Conservation (phyloP, 2,797 vertebrate genomes). For the Sciurus vulgaris region DNA sequence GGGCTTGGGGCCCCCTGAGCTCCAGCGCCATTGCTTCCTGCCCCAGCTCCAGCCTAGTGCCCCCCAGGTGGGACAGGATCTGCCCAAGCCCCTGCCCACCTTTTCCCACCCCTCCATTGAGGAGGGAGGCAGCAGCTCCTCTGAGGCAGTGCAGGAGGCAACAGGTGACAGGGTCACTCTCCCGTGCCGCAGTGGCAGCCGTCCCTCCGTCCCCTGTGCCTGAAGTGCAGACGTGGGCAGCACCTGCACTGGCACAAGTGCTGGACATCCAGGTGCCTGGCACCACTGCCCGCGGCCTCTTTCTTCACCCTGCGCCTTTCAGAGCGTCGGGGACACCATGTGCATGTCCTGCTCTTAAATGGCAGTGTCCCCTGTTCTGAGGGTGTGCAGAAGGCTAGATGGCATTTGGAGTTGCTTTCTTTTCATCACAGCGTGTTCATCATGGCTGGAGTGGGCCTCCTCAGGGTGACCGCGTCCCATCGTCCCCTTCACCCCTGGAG, state of each 20-base stretch:
- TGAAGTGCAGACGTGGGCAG: neutral
- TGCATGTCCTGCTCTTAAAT: neutral
- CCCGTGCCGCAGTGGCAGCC: accelerated
- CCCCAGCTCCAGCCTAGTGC: neutral
- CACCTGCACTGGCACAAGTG: neutral
- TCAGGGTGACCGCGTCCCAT: accelerated
- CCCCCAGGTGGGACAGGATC: too few relatives aligned
- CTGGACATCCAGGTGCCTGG: neutral
- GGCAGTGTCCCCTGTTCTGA: neutral
- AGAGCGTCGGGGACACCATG: neutral
- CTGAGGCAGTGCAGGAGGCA: neutral
- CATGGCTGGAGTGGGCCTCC: neutral
- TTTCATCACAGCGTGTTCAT: accelerated
- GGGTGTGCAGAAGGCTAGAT: neutral
- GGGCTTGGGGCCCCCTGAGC: neutral
- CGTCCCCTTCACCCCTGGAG: neutral
- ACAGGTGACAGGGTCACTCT: too few relatives aligned
- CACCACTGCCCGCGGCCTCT: neutral
- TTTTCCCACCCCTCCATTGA: neutral
- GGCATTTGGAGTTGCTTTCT: neutral
- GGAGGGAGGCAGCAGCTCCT: neutral
- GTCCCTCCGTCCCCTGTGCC: too few relatives aligned
- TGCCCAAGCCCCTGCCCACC: too few relatives aligned
- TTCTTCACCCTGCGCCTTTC: neutral
- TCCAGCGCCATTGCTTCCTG: neutral